These are phyloP conservation scores for Xestia xanthographa DNA, from an alignment of 2,888 invertebrate species.

Conservation along the genomic window DNA sequence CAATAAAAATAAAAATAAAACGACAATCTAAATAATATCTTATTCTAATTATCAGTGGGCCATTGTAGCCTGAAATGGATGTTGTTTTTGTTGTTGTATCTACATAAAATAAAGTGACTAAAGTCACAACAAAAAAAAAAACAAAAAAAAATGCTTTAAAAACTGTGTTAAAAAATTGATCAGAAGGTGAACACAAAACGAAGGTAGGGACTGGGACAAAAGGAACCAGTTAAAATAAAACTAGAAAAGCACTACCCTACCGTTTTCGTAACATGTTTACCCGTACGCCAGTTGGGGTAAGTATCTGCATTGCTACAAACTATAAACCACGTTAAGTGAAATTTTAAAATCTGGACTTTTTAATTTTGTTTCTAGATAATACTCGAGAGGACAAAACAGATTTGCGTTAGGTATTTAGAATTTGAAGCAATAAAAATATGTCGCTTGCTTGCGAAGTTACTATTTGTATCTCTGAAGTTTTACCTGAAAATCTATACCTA, in stretches of 20 bases:
- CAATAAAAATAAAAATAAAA: neutral
- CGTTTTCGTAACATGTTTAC: slow-evolving; percentile 33
- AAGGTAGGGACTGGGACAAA: neutral
- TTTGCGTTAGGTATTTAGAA: neutral
- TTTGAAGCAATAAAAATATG: too few relatives aligned
- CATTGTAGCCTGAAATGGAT: too few relatives aligned
- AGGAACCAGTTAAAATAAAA: neutral
- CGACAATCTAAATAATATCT: too few relatives aligned
- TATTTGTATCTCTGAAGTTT: neutral
- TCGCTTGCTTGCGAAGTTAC: too few relatives aligned
- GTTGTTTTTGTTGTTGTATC: too few relatives aligned
- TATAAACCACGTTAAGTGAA: slow-evolving; percentile 41
- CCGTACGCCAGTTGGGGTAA: slow-evolving; percentile 21
- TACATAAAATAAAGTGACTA: neutral
- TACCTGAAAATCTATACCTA: neutral
- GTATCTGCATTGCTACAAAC: slow-evolving; percentile 62
- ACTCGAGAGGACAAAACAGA: neutral
- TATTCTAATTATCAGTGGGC: too few relatives aligned
- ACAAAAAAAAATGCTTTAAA: neutral
- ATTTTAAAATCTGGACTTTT: neutral
- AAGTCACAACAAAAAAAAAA: neutral
- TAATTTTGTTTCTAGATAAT: too few relatives aligned
- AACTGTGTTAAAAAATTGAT: neutral
- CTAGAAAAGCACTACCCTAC: neutral
- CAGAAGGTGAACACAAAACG: neutral